phyloP scores from a whole-genome alignment of 2,888 invertebrate genomes.

The Leptothorax acervorum region DNA sequence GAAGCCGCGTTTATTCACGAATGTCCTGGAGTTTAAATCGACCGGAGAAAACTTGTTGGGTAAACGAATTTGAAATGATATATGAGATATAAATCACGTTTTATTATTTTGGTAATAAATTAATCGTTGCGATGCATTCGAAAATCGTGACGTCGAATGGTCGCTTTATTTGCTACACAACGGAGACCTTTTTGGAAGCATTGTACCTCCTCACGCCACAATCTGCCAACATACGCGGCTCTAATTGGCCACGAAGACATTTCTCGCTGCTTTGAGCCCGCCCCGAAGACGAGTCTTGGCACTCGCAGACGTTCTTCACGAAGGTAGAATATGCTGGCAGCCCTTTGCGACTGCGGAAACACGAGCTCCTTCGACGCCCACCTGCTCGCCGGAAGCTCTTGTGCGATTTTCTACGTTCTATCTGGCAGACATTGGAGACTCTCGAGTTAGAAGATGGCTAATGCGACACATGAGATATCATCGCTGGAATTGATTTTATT shows the following conservation, averaged over 20 bases:
- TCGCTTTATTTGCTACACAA: background rate
- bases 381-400: slow-evolving; percentile 12
- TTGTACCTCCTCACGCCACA: slow-evolving; percentile 16
- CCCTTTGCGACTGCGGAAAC: slow-evolving; percentile 34
- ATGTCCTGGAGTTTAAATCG: background rate
- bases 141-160: background rate
- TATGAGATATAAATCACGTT: background rate
- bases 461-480: background rate
- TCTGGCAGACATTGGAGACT: background rate
- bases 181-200: background rate
- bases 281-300: slow-evolving; percentile 41
- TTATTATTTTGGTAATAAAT: background rate
- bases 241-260: slow-evolving; percentile 43
- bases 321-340: slow-evolving; percentile 33
- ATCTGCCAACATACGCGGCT: slow-evolving; percentile 22
- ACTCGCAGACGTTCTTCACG: slow-evolving; percentile 1
- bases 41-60: background rate
- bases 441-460: background rate
- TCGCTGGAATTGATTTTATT: background rate
- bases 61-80: background rate
- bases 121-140: background rate
- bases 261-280: slow-evolving; percentile 36
- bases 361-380: slow-evolving; percentile 26
- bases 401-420: slow-evolving; percentile 20
- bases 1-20: background rate